Conservation (phyloP, 2,113 vertebrate species). For the Notarius lentiginosus region DNA sequence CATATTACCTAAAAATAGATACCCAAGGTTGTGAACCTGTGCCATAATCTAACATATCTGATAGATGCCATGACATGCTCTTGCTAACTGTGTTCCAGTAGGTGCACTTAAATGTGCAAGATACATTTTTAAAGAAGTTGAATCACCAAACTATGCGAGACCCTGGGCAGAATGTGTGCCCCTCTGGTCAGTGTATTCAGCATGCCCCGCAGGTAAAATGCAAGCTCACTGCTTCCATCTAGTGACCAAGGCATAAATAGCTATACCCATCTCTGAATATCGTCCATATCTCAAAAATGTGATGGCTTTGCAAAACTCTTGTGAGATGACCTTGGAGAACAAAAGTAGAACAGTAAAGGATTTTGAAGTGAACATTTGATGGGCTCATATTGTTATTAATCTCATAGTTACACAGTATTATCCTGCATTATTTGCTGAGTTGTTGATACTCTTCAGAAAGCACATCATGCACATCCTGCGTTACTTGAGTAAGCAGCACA, state of each 20-base stretch:
- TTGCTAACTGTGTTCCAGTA: not conserved
- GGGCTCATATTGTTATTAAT: not conserved
- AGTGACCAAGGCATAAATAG: slow-evolving; percentile 41
- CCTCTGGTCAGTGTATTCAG: not conserved
- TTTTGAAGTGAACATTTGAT: not conserved
- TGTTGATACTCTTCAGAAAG: not conserved
- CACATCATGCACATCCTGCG: not conserved
- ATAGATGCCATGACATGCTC: not conserved
- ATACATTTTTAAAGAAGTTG: not conserved
- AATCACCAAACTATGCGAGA: not conserved
- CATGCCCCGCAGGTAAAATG: not conserved
- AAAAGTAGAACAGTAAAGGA: not conserved
- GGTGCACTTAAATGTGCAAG: not conserved
- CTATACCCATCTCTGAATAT: not conserved
- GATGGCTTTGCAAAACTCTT: not conserved
- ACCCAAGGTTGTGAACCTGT: not conserved
- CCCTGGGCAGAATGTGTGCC: not conserved
- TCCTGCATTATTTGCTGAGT: not conserved
- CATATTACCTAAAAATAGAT: not conserved
- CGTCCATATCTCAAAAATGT: not conserved
- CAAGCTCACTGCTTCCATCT: slow-evolving; percentile 62
- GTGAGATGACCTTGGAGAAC: not conserved
- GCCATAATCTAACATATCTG: not conserved
- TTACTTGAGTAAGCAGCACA: not conserved
- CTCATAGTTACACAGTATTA: not conserved